Evolutionary conservation across 2,888 invertebrate species (phyloP).

Genomic region (Sarcophaga subvicina): DNA sequence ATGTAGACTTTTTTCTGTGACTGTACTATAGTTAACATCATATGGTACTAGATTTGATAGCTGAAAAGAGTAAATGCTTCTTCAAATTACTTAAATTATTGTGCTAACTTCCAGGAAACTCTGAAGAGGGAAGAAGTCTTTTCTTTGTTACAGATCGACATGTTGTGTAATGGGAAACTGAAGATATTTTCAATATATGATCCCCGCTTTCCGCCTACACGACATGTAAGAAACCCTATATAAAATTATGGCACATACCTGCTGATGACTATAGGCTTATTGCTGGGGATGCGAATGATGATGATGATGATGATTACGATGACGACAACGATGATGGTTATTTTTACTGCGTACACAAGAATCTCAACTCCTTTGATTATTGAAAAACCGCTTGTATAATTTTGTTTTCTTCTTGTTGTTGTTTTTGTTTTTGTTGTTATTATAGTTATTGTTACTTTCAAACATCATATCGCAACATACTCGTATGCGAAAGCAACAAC

Average conservation of each 20-base stretch:
- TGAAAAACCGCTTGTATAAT: constrained; percentile 57
- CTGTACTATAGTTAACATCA: too few species aligned
- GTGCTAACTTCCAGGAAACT: too few species aligned
- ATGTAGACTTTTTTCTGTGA: too few species aligned
- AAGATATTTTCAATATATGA: too few species aligned
- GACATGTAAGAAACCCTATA: constrained; percentile 26
- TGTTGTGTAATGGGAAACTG: too few species aligned
- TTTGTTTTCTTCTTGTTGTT: neutral
- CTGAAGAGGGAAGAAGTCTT: too few species aligned
- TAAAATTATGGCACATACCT: neutral
- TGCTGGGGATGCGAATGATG: constrained; percentile 4
- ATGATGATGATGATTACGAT: constrained; percentile 35
- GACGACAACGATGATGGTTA: constrained; percentile 48
- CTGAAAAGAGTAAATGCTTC: too few species aligned
- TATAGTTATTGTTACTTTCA: constrained; percentile 32
- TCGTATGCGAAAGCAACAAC: neutral
- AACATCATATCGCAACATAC: neutral
- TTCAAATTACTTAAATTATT: too few species aligned
- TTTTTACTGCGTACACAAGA: constrained; percentile 63
- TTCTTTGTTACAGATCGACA: too few species aligned
- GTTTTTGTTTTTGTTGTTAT: neutral
- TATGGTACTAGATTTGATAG: too few species aligned
- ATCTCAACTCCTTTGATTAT: constrained; percentile 63
- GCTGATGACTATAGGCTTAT: constrained; percentile 26
- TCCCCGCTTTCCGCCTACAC: constrained; percentile 8